Conservation (phyloP, 1,140 invertebrate genomes). For the Bombus difficillimus region DNA sequence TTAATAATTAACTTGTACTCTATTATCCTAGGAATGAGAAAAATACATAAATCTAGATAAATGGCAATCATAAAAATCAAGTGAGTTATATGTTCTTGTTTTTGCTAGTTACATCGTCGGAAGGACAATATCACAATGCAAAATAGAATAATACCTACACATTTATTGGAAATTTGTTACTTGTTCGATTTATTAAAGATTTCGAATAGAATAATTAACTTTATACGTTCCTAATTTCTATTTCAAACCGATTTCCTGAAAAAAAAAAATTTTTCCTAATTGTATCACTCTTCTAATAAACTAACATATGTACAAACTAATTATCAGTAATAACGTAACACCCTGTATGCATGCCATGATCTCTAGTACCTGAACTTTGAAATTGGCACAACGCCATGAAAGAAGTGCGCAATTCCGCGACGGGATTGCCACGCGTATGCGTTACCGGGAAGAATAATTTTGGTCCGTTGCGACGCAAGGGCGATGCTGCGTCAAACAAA, state of each 20-base stretch:
- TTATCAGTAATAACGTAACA: constrained; percentile 14
- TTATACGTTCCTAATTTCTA: neutral
- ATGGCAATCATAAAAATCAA: neutral
- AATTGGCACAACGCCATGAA: constrained; percentile 57
- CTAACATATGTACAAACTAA: neutral
- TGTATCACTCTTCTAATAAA: neutral
- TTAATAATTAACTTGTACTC: too few relatives aligned
- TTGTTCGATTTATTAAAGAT: too few relatives aligned
- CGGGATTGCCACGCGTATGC: constrained; percentile 32
- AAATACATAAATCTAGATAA: neutral
- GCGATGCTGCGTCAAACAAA: constrained; percentile 17
- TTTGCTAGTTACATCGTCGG: neutral
- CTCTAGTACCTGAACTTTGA: constrained; percentile 51
- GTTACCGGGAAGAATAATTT: constrained; percentile 64
- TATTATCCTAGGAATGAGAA: neutral
- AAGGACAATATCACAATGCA: too few relatives aligned
- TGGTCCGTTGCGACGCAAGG: constrained; percentile 34
- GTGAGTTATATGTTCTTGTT: neutral
- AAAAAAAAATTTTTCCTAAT: neutral
- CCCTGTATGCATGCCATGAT: neutral
- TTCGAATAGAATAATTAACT: neutral
- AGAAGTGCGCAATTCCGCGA: constrained; percentile 55
- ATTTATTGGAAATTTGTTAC: too few relatives aligned
- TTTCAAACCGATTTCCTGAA: neutral
- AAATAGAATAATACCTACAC: too few relatives aligned